These are phyloP conservation scores for Sardinella longiceps DNA, from an alignment of 2,797 vertebrate species.

Conservation along the genomic window DNA sequence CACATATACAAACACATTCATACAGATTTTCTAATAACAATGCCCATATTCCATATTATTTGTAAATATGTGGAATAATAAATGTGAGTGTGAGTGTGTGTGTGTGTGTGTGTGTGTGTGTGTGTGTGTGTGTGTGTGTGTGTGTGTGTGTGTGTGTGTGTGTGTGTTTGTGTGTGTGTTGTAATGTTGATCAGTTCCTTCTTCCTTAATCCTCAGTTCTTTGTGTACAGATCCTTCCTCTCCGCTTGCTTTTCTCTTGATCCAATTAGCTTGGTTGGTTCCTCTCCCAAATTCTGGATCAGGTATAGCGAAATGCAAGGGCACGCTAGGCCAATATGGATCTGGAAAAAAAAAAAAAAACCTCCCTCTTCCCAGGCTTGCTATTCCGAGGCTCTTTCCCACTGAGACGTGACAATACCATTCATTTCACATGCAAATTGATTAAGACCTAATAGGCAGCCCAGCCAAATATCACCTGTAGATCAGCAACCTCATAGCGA, in stretches of 20 bases:
- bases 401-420: neutral
- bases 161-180: neutral
- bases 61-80: too few relatives aligned
- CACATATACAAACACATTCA: neutral
- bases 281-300: neutral
- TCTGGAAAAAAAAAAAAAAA: neutral
- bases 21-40: neutral
- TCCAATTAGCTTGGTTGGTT: neutral
- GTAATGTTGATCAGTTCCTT: too few relatives aligned
- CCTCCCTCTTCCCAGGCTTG: neutral
- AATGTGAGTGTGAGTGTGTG: neutral
- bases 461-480: slow-evolving; percentile 59
- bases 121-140: too few relatives aligned
- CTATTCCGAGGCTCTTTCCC: neutral
- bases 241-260: neutral
- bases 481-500: slow-evolving; percentile 57
- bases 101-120: too few relatives aligned
- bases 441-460: slow-evolving; percentile 65
- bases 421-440: slow-evolving; percentile 70
- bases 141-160: too few relatives aligned
- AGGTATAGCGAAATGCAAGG: neutral
- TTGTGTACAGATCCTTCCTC: neutral
- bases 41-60: too few relatives aligned
- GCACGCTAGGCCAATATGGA: neutral
- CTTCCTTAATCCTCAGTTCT: neutral